Evolutionary conservation across 2,113 vertebrate species (phyloP).

Genomic region (Sula dactylatra): DNA sequence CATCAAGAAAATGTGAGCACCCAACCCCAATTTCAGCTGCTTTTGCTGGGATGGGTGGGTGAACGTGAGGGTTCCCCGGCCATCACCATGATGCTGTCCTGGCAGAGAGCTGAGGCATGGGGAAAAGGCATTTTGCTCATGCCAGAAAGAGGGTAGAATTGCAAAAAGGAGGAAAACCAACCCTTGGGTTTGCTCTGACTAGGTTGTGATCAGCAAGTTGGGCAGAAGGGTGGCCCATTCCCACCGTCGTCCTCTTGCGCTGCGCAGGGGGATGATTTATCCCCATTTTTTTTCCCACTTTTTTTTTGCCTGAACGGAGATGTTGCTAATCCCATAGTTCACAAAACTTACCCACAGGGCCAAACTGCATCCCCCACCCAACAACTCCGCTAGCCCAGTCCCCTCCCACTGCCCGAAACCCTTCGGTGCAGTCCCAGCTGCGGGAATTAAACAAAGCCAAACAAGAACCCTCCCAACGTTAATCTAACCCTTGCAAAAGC

Average conservation of each 20-base stretch:
- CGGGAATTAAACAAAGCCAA: neutral
- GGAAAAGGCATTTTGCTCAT: neutral
- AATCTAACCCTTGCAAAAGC: neutral
- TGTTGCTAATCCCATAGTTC: accelerated
- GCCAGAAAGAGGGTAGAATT: neutral
- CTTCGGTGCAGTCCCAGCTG: neutral
- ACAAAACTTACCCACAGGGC: neutral
- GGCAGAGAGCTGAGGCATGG: neutral
- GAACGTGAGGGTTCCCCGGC: accelerated
- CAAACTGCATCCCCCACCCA: accelerated
- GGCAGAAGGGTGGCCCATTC: neutral
- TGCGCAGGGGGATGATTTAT: neutral
- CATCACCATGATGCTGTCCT: accelerated
- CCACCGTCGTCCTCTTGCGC: accelerated
- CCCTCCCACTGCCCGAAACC: accelerated
- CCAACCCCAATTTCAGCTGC: accelerated
- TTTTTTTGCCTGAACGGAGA: neutral
- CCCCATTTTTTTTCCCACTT: neutral
- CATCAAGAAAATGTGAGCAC: neutral
- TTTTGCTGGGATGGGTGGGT: neutral
- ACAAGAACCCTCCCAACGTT: neutral
- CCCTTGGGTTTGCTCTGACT: neutral
- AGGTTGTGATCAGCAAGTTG: neutral
- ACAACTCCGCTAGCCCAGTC: accelerated
- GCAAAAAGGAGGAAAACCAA: neutral